phyloP scores from a whole-genome alignment of 1,140 invertebrate genomes.

The Polypedilum pembai region DNA sequence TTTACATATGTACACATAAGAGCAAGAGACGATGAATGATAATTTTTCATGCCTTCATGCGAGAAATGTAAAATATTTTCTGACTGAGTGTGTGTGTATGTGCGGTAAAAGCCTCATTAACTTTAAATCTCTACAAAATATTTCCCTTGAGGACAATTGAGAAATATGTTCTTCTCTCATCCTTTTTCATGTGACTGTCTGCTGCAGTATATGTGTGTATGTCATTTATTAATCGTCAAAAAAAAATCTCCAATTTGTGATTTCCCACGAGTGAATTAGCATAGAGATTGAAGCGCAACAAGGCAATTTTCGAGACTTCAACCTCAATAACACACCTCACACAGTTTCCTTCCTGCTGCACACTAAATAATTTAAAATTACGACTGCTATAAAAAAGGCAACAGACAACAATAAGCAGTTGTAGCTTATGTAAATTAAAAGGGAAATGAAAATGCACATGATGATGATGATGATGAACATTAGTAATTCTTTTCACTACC shows the following conservation, averaged over 20 bases:
- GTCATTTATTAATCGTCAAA: background rate
- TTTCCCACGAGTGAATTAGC: background rate
- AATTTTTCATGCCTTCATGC: background rate
- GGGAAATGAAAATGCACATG: too few relatives aligned
- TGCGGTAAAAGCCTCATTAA: constrained; percentile 22
- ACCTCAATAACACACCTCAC: background rate
- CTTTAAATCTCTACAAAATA: constrained; percentile 28
- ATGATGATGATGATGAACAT: too few relatives aligned
- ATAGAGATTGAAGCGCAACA: background rate
- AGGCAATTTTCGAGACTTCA: background rate
- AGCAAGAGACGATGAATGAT: background rate
- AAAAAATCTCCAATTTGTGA: background rate
- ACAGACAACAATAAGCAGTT: too few relatives aligned
- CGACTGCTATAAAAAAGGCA: background rate
- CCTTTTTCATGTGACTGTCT: background rate
- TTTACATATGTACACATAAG: background rate
- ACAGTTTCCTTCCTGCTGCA: background rate
- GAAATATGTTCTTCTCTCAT: background rate
- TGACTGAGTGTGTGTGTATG: background rate
- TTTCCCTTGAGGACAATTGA: constrained; percentile 11
- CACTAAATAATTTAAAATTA: constrained; percentile 7
- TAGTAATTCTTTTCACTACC: too few relatives aligned
- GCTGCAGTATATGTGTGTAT: background rate
- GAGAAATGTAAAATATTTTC: background rate
- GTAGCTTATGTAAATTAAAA: too few relatives aligned